A percentile compares a stretch with the other conserved stretches of the same genome.
Evolutionary conservation across 2,113 vertebrate species (phyloP).

Genomic region (Montifringilla adamsi): DNA sequence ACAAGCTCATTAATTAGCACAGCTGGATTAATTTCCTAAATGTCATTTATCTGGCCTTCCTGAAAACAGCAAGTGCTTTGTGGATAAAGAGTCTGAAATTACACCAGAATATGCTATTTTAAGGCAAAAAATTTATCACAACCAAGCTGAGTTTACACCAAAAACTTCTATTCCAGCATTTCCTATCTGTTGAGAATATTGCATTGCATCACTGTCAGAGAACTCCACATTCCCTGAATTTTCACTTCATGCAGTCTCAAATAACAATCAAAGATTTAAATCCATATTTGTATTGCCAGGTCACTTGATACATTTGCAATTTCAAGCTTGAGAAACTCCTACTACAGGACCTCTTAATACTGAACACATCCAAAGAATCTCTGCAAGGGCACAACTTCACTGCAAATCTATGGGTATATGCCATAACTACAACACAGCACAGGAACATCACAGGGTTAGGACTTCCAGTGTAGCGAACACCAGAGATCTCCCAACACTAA

Average conservation of each 20-base stretch:
- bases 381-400: not conserved
- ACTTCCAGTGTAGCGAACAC: not conserved
- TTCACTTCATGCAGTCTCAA: not conserved
- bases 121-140: not conserved
- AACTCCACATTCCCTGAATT: not conserved
- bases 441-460: fast-evolving
- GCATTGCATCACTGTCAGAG: not conserved
- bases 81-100: not conserved
- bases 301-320: not conserved
- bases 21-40: not conserved
- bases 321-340: not conserved
- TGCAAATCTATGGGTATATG: not conserved
- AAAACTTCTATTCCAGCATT: not conserved
- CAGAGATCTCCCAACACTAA: not conserved
- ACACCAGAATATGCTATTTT: not conserved
- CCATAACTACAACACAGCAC: not conserved
- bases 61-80: not conserved
- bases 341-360: not conserved
- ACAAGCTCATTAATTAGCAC: not conserved
- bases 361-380: not conserved
- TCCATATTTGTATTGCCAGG: not conserved
- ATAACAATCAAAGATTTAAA: not conserved
- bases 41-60: not conserved
- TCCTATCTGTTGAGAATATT: not conserved
- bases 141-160: not conserved